phyloP scores from a whole-genome alignment of 1,140 invertebrate species.

The Bradysia coprophila region DNA sequence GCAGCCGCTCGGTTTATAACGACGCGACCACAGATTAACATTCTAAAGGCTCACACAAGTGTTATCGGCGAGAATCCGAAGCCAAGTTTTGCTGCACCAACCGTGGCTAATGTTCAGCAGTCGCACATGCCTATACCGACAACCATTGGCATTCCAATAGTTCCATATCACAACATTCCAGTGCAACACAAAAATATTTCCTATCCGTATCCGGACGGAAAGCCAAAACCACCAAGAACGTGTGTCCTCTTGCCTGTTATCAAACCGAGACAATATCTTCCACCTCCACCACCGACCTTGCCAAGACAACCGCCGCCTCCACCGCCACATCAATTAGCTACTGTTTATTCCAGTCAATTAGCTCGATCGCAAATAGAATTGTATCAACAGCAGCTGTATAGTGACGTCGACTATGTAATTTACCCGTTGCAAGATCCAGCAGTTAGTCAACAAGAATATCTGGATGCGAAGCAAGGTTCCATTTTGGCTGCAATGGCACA shows the following conservation, averaged over 20 bases:
- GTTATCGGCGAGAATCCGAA: constrained; percentile 26
- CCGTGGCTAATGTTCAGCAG: constrained; percentile 8
- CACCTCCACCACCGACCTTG: constrained; percentile 28
- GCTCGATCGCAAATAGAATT: constrained; percentile 61
- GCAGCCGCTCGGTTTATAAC: constrained; percentile 43
- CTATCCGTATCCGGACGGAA: constrained; percentile 22
- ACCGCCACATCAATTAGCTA: constrained; percentile 33
- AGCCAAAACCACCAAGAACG: constrained; percentile 21
- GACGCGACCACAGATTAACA: constrained; percentile 43
- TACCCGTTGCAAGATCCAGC: constrained; percentile 76
- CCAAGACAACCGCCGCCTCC: constrained; percentile 30
- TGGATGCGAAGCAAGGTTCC: constrained; percentile 64
- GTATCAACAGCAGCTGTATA: constrained; percentile 71
- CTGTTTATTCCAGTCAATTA: constrained; percentile 43
- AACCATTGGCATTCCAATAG: constrained; percentile 19
- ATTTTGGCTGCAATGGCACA: constrained; percentile 38
- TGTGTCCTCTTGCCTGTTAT: constrained; percentile 23
- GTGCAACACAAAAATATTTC: constrained; percentile 16
- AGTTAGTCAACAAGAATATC: constrained; percentile 73
- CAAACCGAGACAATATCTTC: constrained; percentile 20
- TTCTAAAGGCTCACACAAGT: constrained; percentile 43
- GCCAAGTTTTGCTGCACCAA: constrained; percentile 29
- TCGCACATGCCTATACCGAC: constrained; percentile 3
- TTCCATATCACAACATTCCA: constrained; percentile 16
- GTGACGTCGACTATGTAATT: constrained; percentile 77